A percentile compares a stretch with the other conserved stretches of the same genome.
Conservation (phyloP, 2,113 vertebrate species). For the Craseonycteris thonglongyai region DNA sequence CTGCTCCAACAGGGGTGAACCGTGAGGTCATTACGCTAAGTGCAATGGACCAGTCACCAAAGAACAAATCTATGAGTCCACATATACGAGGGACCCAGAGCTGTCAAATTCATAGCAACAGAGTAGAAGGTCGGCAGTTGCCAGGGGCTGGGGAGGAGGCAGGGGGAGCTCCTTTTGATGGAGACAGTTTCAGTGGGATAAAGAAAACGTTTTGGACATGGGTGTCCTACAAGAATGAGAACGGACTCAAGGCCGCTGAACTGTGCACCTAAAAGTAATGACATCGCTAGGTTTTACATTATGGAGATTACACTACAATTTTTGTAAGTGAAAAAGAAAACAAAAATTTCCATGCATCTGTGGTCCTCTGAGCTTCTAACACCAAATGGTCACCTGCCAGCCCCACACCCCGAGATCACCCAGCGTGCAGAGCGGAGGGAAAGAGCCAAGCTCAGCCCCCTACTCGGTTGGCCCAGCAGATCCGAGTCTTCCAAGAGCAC, state of each 20-base stretch:
- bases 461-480: neutral
- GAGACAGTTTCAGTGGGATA: neutral
- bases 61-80: neutral
- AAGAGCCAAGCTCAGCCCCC: neutral
- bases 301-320: neutral
- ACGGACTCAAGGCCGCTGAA: neutral
- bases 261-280: neutral
- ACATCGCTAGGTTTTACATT: neutral
- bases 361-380: neutral
- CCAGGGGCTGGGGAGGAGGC: accelerated
- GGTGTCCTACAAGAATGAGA: too few relatives aligned
- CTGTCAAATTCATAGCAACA: neutral
- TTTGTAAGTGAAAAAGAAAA: neutral
- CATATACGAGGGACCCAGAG: neutral
- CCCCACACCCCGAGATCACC: neutral
- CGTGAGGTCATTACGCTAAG: neutral
- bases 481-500: neutral
- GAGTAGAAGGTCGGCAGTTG: too few relatives aligned
- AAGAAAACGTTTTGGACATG: neutral
- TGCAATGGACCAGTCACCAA: neutral
- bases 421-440: neutral
- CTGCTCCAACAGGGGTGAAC: neutral
- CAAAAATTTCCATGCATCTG: neutral
- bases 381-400: neutral
- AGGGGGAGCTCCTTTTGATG: too few relatives aligned